Evolutionary conservation across 2,113 vertebrate genomes (phyloP).

Genomic region (Toxotes chatareus): DNA sequence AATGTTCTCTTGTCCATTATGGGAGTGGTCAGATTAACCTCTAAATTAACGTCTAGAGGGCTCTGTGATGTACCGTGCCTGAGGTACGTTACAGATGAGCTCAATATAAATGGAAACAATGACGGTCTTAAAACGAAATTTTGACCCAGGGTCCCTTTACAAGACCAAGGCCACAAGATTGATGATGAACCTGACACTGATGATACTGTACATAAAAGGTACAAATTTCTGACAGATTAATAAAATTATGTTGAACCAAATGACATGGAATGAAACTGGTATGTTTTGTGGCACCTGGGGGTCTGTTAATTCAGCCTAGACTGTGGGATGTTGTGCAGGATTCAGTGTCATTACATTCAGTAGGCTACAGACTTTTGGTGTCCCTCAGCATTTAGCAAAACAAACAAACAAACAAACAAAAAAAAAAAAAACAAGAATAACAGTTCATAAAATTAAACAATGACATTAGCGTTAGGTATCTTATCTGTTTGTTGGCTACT

Average conservation of each 20-base stretch:
- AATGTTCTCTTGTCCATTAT: background rate
- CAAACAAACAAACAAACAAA: too few species aligned
- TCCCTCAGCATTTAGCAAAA: background rate
- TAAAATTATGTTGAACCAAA: too few species aligned
- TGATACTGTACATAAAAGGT: too few species aligned
- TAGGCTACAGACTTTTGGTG: background rate
- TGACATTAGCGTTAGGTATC: background rate
- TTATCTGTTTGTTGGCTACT: background rate
- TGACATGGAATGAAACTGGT: too few species aligned
- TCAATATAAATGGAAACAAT: too few species aligned
- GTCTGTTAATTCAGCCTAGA: background rate
- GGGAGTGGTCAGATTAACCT: background rate
- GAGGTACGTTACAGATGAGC: background rate
- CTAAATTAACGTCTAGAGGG: background rate
- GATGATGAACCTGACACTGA: too few species aligned
- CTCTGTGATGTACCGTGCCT: background rate
- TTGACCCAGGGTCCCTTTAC: too few species aligned
- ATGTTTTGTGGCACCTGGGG: background rate
- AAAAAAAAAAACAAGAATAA: background rate
- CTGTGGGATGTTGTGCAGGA: background rate
- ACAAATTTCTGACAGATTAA: too few species aligned
- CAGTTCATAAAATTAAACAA: background rate
- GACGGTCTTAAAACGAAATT: too few species aligned
- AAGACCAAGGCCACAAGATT: too few species aligned
- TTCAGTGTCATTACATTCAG: background rate